Evolutionary conservation across 2,113 vertebrate species (phyloP).

Genomic region (Agapornis roseicollis): DNA sequence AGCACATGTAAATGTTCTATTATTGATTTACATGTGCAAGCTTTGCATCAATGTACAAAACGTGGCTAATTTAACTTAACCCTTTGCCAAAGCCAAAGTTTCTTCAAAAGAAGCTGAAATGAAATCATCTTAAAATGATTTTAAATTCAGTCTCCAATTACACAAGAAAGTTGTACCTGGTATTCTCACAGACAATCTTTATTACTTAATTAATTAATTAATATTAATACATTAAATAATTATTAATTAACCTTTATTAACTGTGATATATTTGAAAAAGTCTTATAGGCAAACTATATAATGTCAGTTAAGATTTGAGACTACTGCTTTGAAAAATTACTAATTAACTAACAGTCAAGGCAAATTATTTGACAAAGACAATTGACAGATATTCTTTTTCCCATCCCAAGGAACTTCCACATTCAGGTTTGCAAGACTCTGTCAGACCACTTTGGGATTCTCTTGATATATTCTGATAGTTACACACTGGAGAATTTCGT

Average conservation of each 20-base stretch:
- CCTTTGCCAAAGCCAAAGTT: background rate
- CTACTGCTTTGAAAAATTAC: background rate
- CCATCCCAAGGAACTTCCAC: background rate
- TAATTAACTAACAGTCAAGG: background rate
- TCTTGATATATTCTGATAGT: background rate
- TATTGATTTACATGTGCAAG: background rate
- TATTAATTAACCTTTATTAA: background rate
- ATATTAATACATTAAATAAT: no score
- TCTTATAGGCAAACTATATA: background rate
- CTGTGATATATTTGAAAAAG: background rate
- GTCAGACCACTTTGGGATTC: background rate
- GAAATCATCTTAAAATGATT: background rate
- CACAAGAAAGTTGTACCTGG: background rate
- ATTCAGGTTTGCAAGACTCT: background rate
- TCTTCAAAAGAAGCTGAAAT: background rate
- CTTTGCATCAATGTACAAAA: background rate
- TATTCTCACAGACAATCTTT: background rate
- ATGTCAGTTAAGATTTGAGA: background rate
- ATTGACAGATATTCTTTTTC: background rate
- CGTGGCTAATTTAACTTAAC: background rate
- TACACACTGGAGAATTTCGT: background rate
- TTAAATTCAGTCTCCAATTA: background rate
- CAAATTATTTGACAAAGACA: background rate
- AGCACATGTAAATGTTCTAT: background rate
- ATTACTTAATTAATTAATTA: background rate